Evolutionary conservation across 1,140 invertebrate species (phyloP), one percentile per base, ranked within the genome.

Genomic region (Drosophila hydei): DNA sequence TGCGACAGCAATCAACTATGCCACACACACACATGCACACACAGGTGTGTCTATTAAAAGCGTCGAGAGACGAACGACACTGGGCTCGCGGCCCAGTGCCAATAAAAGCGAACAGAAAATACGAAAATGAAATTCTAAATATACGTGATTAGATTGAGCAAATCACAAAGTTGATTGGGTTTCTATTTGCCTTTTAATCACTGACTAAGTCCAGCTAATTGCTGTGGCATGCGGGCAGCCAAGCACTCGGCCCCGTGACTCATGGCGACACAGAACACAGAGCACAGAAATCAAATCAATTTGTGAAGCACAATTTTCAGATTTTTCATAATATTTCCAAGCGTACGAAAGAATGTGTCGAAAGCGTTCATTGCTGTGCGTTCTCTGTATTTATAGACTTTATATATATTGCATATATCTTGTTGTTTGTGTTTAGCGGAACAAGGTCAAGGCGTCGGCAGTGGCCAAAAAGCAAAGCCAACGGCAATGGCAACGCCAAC

Each of bases 361-460:
- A 58, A 65, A 71, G 19, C 36, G 19, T 19, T 55, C 23, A 30
- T 19, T 18, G 12, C 19, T 52, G 16, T 52, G 21, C 42, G n/a
- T 60, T 60, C 25, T 25, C 36, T 12, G n/a, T 64, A 56, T 70
- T 64, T 64, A 14, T 71, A 64, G 42, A 23, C 25, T 27, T 14
- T 19, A 21, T 23, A 50, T 19, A 36, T 9, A 48, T 40, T 16
- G 1, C 1, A 40, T 40, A 16, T 6, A 52, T 63, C 38, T 30
- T 23, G 63, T 19, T 55, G 42, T 56, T 74, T 63, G 59, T 75
- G 54, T 70, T 56, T 62, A 51, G 62, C 48, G 68, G 67, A 63
- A 75, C 81, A 87, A 87, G 81, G 81, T 87, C 81, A 87, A 87
- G 81, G 77, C 78, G 54, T 33, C 58, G 60, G 18, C 65, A 65